These are phyloP conservation scores for Ceratina calcarata DNA, from an alignment of 1,140 invertebrate species.

Conservation along the genomic window DNA sequence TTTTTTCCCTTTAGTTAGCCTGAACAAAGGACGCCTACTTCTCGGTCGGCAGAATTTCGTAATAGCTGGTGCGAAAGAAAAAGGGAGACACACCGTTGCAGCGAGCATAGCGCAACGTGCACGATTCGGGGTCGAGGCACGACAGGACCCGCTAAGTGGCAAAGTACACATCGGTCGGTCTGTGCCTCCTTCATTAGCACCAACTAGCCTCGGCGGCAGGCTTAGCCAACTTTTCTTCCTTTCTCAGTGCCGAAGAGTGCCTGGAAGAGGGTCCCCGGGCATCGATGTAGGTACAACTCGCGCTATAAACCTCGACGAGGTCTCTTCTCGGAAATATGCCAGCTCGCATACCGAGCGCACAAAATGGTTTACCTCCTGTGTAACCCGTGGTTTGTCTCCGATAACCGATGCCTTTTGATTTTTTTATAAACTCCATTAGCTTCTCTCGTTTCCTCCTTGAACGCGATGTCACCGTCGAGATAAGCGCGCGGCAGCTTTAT, in stretches of 20 bases:
- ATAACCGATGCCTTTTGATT: constrained; percentile 24
- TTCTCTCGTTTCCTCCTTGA: not conserved
- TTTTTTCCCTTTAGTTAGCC: constrained; percentile 38
- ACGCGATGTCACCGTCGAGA: not conserved
- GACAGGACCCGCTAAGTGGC: constrained; percentile 72
- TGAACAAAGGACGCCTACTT: constrained; percentile 61
- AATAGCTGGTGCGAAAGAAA: constrained; percentile 55
- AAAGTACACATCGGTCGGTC: constrained; percentile 72
- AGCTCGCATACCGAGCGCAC: constrained; percentile 62
- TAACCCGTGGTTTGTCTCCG: constrained; percentile 46
- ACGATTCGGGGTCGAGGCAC: constrained; percentile 67
- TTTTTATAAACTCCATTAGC: not conserved
- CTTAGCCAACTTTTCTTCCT: constrained; percentile 65
- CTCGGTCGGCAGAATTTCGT: constrained; percentile 67
- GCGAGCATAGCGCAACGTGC: constrained; percentile 45
- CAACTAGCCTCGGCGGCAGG: constrained; percentile 65
- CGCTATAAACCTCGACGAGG: constrained; percentile 70
- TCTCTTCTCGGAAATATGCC: constrained; percentile 72
- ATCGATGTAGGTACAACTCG: constrained; percentile 69
- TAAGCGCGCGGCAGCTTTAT: not conserved
- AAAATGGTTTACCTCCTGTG: constrained; percentile 58
- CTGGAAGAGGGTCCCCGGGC: constrained; percentile 49
- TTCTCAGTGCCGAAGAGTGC: constrained; percentile 60
- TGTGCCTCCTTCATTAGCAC: constrained; percentile 78
- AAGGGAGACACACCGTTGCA: constrained; percentile 40